Conservation (phyloP, 2,888 invertebrate species). For the Pristionchus entomophagus region DNA sequence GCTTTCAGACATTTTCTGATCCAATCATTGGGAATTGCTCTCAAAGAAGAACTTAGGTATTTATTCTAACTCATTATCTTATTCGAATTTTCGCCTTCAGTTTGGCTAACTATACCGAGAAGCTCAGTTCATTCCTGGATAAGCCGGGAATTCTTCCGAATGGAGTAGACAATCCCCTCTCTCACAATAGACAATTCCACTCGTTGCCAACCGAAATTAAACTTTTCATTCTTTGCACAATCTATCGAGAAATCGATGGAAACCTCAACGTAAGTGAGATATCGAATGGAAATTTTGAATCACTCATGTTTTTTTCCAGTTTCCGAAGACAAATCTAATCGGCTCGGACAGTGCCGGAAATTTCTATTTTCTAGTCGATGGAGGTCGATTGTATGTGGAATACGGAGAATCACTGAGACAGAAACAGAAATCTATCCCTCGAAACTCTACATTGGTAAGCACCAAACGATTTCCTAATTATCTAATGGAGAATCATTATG, state of each 20-base stretch:
- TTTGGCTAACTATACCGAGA: not conserved
- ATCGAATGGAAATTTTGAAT: too few species aligned
- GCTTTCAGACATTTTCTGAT: not conserved
- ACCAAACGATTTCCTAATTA: too few species aligned
- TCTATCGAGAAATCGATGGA: not conserved
- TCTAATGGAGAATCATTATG: too few species aligned
- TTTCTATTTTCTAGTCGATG: not conserved
- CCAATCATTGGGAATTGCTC: not conserved
- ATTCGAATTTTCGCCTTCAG: not conserved
- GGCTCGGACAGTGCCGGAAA: not conserved
- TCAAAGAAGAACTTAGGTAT: not conserved
- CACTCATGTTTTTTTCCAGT: not conserved
- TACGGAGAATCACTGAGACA: not conserved
- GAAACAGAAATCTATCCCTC: not conserved
- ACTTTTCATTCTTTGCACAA: not conserved
- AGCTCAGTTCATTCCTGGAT: not conserved
- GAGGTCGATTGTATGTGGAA: not conserved
- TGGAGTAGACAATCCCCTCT: not conserved
- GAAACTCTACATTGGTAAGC: too few species aligned
- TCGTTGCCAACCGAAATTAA: not conserved
- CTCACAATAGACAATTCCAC: not conserved
- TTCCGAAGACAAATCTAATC: not conserved
- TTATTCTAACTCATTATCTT: too few species aligned
- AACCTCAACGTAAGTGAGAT: not conserved
- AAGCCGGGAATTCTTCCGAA: not conserved